phyloP scores from a whole-genome alignment of 1,140 invertebrate genomes.

The Drusus annulatus region DNA sequence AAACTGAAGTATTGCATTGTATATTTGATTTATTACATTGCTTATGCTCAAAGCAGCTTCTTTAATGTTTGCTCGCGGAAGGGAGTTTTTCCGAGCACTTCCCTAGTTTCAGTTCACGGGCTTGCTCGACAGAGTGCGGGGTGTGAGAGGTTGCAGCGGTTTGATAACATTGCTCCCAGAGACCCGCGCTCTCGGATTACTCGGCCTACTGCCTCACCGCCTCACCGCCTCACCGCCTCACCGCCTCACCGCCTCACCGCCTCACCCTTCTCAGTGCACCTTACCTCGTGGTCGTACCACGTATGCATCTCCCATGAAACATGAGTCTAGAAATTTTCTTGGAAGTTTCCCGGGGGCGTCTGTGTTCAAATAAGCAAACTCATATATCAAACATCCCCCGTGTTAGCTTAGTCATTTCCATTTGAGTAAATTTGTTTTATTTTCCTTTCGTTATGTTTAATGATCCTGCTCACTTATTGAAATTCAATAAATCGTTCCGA shows the following conservation, averaged over 20 bases:
- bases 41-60: background rate
- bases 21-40: too few relatives aligned
- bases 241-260: too few relatives aligned
- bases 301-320: background rate
- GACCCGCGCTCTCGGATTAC: slow-evolving; percentile 15
- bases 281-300: too few relatives aligned
- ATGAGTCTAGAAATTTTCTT: background rate
- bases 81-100: background rate
- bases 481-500: too few relatives aligned
- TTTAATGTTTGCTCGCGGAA: background rate
- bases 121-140: background rate
- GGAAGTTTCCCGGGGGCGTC: background rate
- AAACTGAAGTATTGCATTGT: too few relatives aligned
- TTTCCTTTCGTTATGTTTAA: too few relatives aligned
- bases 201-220: background rate
- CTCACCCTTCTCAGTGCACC: too few relatives aligned
- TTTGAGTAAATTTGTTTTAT: too few relatives aligned
- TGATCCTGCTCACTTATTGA: too few relatives aligned
- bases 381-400: too few relatives aligned
- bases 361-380: slow-evolving; percentile 3
- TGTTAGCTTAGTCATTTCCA: too few relatives aligned
- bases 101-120: background rate
- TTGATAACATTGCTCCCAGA: slow-evolving; percentile 10
- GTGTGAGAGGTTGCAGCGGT: slow-evolving; percentile 17
- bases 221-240: too few relatives aligned